Evolutionary conservation across 2,113 vertebrate genomes (phyloP), one percentile per base, ranked within the genome.

Genomic region (Pelodiscus sinensis): DNA sequence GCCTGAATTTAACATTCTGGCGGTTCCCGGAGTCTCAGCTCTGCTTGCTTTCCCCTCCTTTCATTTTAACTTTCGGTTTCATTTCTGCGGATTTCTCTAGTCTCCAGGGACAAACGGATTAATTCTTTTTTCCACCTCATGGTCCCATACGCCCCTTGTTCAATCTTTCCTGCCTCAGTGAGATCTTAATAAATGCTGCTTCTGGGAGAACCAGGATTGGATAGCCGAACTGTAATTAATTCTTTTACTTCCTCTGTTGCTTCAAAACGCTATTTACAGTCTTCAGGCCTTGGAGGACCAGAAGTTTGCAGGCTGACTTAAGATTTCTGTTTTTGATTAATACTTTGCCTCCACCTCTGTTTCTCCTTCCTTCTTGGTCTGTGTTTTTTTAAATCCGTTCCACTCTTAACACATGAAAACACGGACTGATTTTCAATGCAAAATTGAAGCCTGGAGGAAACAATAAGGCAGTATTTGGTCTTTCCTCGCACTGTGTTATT

Each of bases 101-200:
- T 91, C 96, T 96, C 93, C 93, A 51, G 94, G 90, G 94, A 95
- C 57, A 87, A 92, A 96, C 92, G 95, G 93, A 97, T 97, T 95
- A 95, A 95, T 97, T 95, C 87, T 93, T 95, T 44, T 35, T 87
- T 86, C 82, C 92, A 81, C 80, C 92, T 58, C 2, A 1, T 71
- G 88, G 92, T 96, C 95, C 95, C 94, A 52, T 0, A 93, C 94
- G 94, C 90, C 94, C 68, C 86, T 89, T 92, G 92, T 94, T 96
- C 89, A 96, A 94, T 95, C 92, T 94, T 96, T 95, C 92, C 94
- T 86, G 85, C 94, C 96, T 96, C 92, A 92, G 92, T 96, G 94
- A 96, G 94, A 96, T 96, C 96, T 96, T 96, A 97, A 96, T 97
- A 96, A 97, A 96, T 93, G 94, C 95, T 94, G 96, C 93, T 90